Base-by-base conservation (phyloP, 1,140 invertebrate species). In the Anthonomus grandis region DNA sequence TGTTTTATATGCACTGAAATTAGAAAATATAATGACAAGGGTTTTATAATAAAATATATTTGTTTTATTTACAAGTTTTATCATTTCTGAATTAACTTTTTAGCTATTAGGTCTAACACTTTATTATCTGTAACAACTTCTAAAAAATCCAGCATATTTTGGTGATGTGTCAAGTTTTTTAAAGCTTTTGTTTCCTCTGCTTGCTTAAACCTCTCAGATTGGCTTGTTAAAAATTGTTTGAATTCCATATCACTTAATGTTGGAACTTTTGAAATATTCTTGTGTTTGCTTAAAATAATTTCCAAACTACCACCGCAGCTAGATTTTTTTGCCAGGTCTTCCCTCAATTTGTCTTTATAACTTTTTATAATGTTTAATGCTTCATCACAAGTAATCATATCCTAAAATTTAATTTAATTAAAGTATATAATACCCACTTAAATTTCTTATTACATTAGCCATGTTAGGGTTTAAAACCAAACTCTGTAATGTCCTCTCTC, bases 401-500 rank as follows among this genome's bases (percentile, higher is more conserved):
- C 53, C 53, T 55, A 42, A 19, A 55, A 55, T 6, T 3, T 36
- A 10, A 13, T 42, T n/a, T 0, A 0, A 31, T 5, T 9, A 22
- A 3, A 48, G 8, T 47, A 13, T 47, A 47, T 4, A 24, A 6
- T n/a, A n/a, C n/a, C n/a, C 22, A 47, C 13, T 47, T 13, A 10
- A 47, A 27, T 13, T 47, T 5, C 21, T 4, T 34, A 27, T 41
- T 62, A 57, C 48, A 12, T 62, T 41, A 46, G 51, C 39, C 56
- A 60, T 67, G 22, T 70, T 65, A 41, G 64, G 65, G 57, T 67
- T 69, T 47, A 69, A 49, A 57, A 69, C 6, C n/a, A 51, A 52
- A 57, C 58, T 59, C 24, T 39, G 4, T 36, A 38, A 21, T 34
- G n/a, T 10, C 34, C 60, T 42, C 22, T 63, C 38, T 19, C 54